Base-by-base conservation (phyloP, 1,140 invertebrate genomes). In the Drosophila kanapiae region DNA sequence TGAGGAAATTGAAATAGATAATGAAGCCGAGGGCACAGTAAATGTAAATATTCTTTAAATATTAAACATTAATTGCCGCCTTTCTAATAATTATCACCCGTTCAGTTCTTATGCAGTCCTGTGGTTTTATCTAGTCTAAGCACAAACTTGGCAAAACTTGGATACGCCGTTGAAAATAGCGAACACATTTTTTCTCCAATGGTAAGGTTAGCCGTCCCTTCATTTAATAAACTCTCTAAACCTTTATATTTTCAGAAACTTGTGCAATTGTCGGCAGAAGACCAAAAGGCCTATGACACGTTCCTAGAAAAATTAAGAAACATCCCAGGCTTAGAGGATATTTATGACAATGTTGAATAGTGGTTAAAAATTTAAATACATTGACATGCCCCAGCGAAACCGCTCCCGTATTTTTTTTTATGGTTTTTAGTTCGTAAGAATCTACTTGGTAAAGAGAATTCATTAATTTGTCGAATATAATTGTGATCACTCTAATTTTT, bases 1-100 rank as follows among this genome's bases (percentile, higher is more conserved):
- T 3, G 94, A 95, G 84, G 95, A 96, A 58, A 95, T 95, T 3
- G 91, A 93, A 91, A 38, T 94, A 40, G 74, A 94, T 27, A 85
- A 94, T 10, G 80, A 93, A 27, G 83, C 93, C 35, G 75, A 63
- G 37, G 92, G 93, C 68, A 75, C 60, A 53, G 83, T 93, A 0
- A 90, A 93, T 90, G 94, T 94, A 92, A 64, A 56, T 93, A 38
- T 56, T 9, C 13, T 11, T 8, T 42, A 0, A n/a, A 27, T 53
- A 54, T 23, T 2, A 6, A 37, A 18, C 7, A 4, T 23, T 14
- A 1, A 33, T 37, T 6, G n/a, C 11, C 11, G 2, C 8, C 1
- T 16, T 35, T 1, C 4, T 16, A 10, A 40, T 29, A 27, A 47
- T 54, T 13, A 31, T 1, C 0, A 5, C 1, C 9, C 53, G 49